Percentiles rank a stretch among this genome's conserved stretches.
These are phyloP conservation scores for Diachrysia chrysitis DNA, from an alignment of 2,888 invertebrate genomes.

Conservation along the genomic window DNA sequence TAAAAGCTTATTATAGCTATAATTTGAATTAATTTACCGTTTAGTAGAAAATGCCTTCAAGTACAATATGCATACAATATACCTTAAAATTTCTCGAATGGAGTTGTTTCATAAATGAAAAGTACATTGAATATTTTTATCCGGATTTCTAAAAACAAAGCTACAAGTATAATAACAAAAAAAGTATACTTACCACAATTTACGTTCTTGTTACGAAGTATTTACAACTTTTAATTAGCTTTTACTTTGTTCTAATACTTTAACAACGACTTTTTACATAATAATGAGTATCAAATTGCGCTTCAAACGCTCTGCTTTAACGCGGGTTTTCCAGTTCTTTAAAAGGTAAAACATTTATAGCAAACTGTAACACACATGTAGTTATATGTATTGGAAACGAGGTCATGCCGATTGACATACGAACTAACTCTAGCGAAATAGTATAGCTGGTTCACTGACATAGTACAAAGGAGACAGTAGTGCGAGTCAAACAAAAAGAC, in stretches of 20 bases:
- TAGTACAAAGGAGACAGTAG: slow-evolving; percentile 55
- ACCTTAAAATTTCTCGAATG: neutral
- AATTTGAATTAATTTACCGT: slow-evolving; percentile 32
- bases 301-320: slow-evolving; percentile 21
- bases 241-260: slow-evolving; percentile 50
- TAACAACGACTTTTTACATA: slow-evolving; percentile 33
- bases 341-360: slow-evolving; percentile 48
- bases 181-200: slow-evolving; percentile 49
- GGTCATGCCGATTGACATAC: slow-evolving; percentile 66
- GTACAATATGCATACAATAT: neutral
- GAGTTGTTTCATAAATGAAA: neutral
- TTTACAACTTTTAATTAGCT: slow-evolving; percentile 56
- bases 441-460: slow-evolving; percentile 58
- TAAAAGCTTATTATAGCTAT: slow-evolving; percentile 35
- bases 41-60: neutral
- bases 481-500: slow-evolving; percentile 43
- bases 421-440: slow-evolving; percentile 51
- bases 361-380: slow-evolving; percentile 45
- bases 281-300: slow-evolving; percentile 40
- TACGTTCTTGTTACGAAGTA: slow-evolving; percentile 45
- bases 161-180: slow-evolving; percentile 30
- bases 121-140: slow-evolving; percentile 3
- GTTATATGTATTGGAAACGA: slow-evolving; percentile 51
- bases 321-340: slow-evolving; percentile 44
- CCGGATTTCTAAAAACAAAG: slow-evolving; percentile 13